Evolutionary conservation across 1,140 invertebrate species (phyloP).

Genomic region (Diachasmimorpha longicaudata): DNA sequence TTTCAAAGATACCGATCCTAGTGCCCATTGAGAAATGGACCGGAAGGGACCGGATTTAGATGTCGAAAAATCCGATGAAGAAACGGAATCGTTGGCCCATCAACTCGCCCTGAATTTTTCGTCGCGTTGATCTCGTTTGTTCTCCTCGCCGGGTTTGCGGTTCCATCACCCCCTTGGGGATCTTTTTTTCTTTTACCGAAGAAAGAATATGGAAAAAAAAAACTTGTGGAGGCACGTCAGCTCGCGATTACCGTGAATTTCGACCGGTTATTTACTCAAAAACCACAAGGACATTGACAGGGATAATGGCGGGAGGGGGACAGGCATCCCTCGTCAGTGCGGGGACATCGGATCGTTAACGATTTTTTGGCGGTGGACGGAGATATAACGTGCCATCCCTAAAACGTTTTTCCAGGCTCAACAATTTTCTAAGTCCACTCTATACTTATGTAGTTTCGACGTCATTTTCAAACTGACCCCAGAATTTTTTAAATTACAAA

Average conservation of each 20-base stretch:
- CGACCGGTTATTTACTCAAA: slow-evolving; percentile 33
- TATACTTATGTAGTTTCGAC: not conserved
- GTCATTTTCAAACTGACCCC: not conserved
- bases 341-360: slow-evolving; percentile 13
- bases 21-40: not conserved
- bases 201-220: not conserved
- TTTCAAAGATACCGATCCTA: not conserved
- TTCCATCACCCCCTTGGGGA: not conserved
- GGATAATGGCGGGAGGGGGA: slow-evolving; percentile 23
- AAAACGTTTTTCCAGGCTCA: slow-evolving; percentile 3
- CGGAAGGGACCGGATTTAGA: slow-evolving; percentile 22
- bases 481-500: slow-evolving; percentile 10
- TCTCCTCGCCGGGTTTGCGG: not conserved
- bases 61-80: slow-evolving; percentile 8
- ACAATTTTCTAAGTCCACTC: not conserved
- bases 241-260: slow-evolving; percentile 33
- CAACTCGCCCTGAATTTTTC: not conserved
- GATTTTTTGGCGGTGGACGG: not conserved
- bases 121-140: slow-evolving; percentile 19
- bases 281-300: slow-evolving; percentile 35
- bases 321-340: slow-evolving; percentile 1
- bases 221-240: slow-evolving; percentile 16
- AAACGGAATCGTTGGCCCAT: not conserved
- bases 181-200: not conserved
- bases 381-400: not conserved